Evolutionary conservation across 2,888 invertebrate species (phyloP).

Genomic region (Leptothorax acervorum): DNA sequence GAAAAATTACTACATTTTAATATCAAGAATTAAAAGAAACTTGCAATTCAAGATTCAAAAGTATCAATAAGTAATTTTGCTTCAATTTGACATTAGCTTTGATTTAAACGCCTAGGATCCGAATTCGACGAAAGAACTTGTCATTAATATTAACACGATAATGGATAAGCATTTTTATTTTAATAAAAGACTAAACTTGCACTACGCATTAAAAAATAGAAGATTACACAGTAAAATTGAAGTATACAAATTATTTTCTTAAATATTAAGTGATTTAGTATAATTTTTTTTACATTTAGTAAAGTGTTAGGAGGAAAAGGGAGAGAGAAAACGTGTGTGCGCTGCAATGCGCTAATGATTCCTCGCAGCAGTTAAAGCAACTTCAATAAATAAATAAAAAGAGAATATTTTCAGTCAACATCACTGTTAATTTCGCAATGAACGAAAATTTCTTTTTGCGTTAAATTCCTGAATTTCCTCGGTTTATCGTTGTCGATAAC

Average conservation of each 20-base stretch:
- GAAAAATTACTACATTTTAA: constrained; percentile 1
- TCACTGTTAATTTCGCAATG: not conserved
- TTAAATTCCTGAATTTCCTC: not conserved
- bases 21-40: not conserved
- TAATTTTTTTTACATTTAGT: not conserved
- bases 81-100: not conserved
- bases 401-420: not conserved
- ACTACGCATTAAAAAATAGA: not conserved
- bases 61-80: not conserved
- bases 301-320: not conserved
- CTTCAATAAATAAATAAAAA: not conserved
- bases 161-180: not conserved
- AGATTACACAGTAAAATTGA: not conserved
- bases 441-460: not conserved
- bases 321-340: not conserved
- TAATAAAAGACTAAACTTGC: not conserved
- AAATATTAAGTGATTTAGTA: not conserved
- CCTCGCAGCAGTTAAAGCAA: not conserved
- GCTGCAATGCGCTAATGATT: not conserved
- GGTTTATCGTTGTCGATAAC: not conserved
- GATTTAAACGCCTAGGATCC: not conserved
- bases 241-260: not conserved
- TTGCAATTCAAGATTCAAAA: not conserved
- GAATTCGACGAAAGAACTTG: not conserved
- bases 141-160: not conserved